Base-by-base conservation (phyloP, 2,888 invertebrate species). In the Pecten maximus region DNA sequence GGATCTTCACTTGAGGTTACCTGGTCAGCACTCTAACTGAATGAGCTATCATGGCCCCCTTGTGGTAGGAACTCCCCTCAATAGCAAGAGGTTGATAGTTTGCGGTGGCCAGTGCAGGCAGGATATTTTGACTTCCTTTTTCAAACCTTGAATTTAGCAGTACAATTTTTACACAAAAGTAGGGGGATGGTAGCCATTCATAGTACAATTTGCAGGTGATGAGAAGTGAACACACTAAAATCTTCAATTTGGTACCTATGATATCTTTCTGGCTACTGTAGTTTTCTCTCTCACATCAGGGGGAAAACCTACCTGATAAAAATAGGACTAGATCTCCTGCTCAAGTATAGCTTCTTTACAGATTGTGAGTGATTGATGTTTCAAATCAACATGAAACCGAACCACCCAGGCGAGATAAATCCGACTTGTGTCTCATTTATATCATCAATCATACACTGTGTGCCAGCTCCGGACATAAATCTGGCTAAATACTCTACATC, bases 401-500 rank as follows among this genome's bases (percentile, higher is more conserved):
- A 35, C 28, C n/a, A 60, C 6, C n/a, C 60, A n/a, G 35, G 8
- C 74, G 15, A 74, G 74, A 74, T 74, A 35, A 28, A 74, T 35
- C 35, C 8, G 23, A 12, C 35, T 74, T 6, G 35, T 35, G 74
- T 74, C 35, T 35, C 35, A 74, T 28, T 60, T 60, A 60, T 60
- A 60, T 74, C 74, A 35, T 74, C 28, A 35, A 35, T 35, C 35
- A 35, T 74, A 6, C 35, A 74, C 35, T 28, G 1, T 60, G 28
- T 8, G 74, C 74, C 74, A 74, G 35, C 74, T 74, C 74, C n/a
- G 0, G 74, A 74, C 74, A 74, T 74, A 28, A 74, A 74, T 74
- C 74, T 74, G 74, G 74, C 35, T 74, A 74, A 74, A 74, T 74
- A 74, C 28, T 28, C 74, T 10, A 74, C 74, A 74, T 74, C 28